phyloP scores from a whole-genome alignment of 2,797 vertebrate species.

The Melanotaenia nigrans region DNA sequence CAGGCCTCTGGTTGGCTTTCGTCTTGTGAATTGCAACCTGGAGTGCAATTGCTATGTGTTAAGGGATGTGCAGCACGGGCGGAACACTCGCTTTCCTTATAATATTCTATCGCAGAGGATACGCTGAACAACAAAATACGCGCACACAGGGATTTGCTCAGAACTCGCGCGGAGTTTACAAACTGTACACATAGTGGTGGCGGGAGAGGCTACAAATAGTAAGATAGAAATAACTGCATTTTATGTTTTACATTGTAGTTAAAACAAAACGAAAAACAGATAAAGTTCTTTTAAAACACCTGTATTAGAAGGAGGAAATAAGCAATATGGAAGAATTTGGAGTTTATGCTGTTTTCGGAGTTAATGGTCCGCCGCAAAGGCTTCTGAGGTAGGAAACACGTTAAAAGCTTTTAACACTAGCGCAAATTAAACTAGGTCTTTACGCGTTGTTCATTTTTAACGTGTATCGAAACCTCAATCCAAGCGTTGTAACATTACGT shows the following conservation, averaged over 20 bases:
- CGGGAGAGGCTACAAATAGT: constrained; percentile 54
- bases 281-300: background rate
- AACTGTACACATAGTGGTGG: constrained; percentile 36
- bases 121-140: constrained; percentile 5
- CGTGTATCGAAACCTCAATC: background rate
- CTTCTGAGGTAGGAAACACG: constrained; percentile 73
- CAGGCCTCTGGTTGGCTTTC: constrained; percentile 43
- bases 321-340: constrained; percentile 78
- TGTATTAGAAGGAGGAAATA: constrained; percentile 1
- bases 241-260: background rate
- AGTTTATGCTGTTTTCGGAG: constrained; percentile 78
- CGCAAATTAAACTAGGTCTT: background rate
- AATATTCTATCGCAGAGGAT: fast-evolving
- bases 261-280: background rate
- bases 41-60: fast-evolving
- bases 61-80: background rate
- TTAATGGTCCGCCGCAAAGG: constrained; percentile 71
- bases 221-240: background rate
- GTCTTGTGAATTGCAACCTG: fast-evolving
- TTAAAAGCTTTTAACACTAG: background rate
- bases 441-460: background rate
- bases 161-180: constrained; percentile 53
- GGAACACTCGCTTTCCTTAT: background rate
- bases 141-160: background rate
- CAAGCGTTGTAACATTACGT: background rate